Conservation (phyloP, 1,140 invertebrate genomes). For the Ostrea edulis region DNA sequence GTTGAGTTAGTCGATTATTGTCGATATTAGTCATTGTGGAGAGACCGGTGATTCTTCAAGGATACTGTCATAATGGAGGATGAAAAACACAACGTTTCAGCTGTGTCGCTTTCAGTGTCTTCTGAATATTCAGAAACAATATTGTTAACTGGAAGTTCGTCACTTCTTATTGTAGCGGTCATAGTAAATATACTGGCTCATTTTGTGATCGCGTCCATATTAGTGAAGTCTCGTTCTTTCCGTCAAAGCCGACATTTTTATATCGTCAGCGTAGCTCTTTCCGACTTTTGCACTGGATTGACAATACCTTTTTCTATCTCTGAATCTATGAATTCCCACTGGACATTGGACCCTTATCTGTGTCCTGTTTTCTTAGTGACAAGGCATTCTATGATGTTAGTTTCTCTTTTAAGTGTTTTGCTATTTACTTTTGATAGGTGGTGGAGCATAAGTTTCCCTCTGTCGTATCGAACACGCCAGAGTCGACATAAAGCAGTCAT, state of each 20-base stretch:
- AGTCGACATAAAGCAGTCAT: constrained; percentile 64
- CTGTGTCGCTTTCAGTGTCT: neutral
- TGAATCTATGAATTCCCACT: constrained; percentile 63
- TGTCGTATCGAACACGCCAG: constrained; percentile 71
- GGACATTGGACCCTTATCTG: constrained; percentile 54
- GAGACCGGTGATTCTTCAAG: too few species aligned
- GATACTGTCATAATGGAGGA: neutral
- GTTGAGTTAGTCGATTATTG: neutral
- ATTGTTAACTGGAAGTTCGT: constrained; percentile 39
- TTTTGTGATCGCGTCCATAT: constrained; percentile 68
- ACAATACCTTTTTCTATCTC: constrained; percentile 68
- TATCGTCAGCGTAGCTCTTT: constrained; percentile 71
- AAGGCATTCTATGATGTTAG: constrained; percentile 69
- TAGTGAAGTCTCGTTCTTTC: constrained; percentile 63
- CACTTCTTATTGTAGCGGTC: constrained; percentile 66
- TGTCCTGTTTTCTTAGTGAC: constrained; percentile 68
- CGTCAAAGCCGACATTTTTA: constrained; percentile 72
- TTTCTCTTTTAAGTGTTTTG: constrained; percentile 72
- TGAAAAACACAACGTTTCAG: neutral
- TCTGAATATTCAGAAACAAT: neutral
- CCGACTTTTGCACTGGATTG: constrained; percentile 70
- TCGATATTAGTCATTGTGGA: too few species aligned
- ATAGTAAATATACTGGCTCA: constrained; percentile 69
- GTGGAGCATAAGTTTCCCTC: constrained; percentile 75
- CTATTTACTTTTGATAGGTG: constrained; percentile 73